Evolutionary conservation across 2,113 vertebrate genomes (phyloP).

Genomic region (Euleptes europaea): DNA sequence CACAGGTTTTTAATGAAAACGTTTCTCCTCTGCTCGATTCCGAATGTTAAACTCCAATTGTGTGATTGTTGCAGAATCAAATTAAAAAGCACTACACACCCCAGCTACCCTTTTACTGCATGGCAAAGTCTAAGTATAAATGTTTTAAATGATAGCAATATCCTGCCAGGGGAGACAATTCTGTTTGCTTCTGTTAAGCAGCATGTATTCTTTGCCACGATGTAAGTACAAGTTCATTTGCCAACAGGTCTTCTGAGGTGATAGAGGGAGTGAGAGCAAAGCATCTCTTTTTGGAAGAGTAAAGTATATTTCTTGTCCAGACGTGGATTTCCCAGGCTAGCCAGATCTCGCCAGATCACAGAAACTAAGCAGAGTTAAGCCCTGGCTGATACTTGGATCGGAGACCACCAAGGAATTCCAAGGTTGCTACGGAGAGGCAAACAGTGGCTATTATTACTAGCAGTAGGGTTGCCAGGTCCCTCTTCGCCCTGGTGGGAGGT

Average conservation of each 20-base stretch:
- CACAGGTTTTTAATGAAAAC: conserved; percentile 23
- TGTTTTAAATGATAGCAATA: neutral
- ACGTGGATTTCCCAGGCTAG: too few relatives aligned
- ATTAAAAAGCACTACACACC: conserved; percentile 33
- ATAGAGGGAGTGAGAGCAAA: rapidly evolving
- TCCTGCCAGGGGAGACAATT: conserved; percentile 12
- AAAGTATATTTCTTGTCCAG: neutral
- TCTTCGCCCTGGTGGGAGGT: too few relatives aligned
- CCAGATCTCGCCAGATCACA: too few relatives aligned
- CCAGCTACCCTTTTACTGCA: neutral
- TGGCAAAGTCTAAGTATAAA: conserved; percentile 45
- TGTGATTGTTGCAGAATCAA: conserved; percentile 36
- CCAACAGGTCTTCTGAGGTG: neutral
- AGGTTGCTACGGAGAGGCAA: too few relatives aligned
- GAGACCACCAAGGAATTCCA: too few relatives aligned
- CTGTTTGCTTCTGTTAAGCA: conserved; percentile 2
- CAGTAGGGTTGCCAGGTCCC: too few relatives aligned
- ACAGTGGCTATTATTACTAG: too few relatives aligned
- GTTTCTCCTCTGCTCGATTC: conserved; percentile 24
- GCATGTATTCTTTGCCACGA: neutral
- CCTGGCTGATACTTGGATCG: too few relatives aligned
- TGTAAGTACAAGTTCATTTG: neutral
- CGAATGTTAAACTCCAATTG: conserved; percentile 27
- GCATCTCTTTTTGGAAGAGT: conserved; percentile 7
- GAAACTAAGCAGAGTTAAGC: too few relatives aligned